These are phyloP conservation scores for Siniperca knerii DNA, from an alignment of 2,113 vertebrate species.

Conservation along the genomic window DNA sequence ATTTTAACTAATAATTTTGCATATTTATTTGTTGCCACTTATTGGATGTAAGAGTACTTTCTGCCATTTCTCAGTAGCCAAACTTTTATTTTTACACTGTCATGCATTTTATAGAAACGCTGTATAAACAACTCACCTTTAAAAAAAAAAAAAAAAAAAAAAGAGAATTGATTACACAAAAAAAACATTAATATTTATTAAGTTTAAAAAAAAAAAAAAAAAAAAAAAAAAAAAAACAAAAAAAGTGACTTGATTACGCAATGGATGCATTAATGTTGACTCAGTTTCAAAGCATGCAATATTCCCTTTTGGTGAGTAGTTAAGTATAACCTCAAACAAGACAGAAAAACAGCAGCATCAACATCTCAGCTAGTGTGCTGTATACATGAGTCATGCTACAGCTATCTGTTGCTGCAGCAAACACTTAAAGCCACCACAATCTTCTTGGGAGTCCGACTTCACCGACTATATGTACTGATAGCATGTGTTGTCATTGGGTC, in stretches of 20 bases:
- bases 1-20: background rate
- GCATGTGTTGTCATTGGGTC: slow-evolving; percentile 71
- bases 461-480: slow-evolving; percentile 34
- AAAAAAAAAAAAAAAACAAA: too few species aligned
- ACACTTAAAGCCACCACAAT: slow-evolving; percentile 54
- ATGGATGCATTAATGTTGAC: slow-evolving; percentile 36
- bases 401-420: slow-evolving; percentile 64
- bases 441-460: slow-evolving; percentile 56
- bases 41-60: background rate
- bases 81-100: too few species aligned
- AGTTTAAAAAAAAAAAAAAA: too few species aligned
- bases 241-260: slow-evolving; percentile 23
- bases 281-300: slow-evolving; percentile 11
- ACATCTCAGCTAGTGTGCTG: slow-evolving; percentile 21
- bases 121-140: background rate
- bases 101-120: background rate
- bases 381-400: slow-evolving; percentile 28
- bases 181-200: too few species aligned
- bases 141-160: too few species aligned
- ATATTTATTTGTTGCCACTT: background rate
- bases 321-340: slow-evolving; percentile 27
- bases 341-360: slow-evolving; percentile 28
- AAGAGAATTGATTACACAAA: slow-evolving; percentile 28
- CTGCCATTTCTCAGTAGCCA: background rate
- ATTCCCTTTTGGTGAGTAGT: slow-evolving; percentile 15